Conservation (phyloP, 1,140 invertebrate species). For the Drosophila tropicalis region DNA sequence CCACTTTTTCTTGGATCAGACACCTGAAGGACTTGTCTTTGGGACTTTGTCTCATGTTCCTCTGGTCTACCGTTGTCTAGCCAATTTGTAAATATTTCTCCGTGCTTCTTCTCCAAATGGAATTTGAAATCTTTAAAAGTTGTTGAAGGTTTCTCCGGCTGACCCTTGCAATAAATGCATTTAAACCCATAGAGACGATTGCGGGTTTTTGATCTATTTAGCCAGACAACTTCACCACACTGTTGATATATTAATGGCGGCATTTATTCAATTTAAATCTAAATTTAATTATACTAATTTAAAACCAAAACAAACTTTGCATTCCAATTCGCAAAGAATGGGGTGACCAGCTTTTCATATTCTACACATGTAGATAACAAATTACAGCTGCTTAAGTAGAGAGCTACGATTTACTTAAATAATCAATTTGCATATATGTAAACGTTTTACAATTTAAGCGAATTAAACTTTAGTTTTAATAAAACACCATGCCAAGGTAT, state of each 20-base stretch:
- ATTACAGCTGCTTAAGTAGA: background rate
- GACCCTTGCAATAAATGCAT: conserved; percentile 32
- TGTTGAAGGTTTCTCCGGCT: conserved; percentile 5
- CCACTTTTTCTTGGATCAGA: background rate
- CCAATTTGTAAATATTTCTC: conserved; percentile 10
- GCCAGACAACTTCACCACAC: conserved; percentile 50
- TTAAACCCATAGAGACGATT: conserved; percentile 38
- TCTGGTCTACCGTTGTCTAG: background rate
- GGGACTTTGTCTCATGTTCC: background rate
- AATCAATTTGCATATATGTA: too few relatives aligned
- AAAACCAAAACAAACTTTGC: conserved; percentile 1
- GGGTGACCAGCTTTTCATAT: background rate
- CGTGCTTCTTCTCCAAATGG: conserved; percentile 32
- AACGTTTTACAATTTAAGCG: too few relatives aligned
- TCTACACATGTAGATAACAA: background rate
- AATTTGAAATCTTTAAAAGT: conserved; percentile 40
- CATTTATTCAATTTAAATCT: conserved; percentile 11
- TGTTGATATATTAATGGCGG: conserved; percentile 26
- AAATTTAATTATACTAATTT: background rate
- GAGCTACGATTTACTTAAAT: background rate
- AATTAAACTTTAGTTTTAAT: too few relatives aligned
- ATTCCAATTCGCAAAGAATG: background rate
- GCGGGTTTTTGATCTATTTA: conserved; percentile 6
- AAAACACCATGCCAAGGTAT: too few relatives aligned
- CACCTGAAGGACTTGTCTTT: background rate